Evolutionary conservation across 2,797 vertebrate species (phyloP).

Genomic region (Esox masquinongy): DNA sequence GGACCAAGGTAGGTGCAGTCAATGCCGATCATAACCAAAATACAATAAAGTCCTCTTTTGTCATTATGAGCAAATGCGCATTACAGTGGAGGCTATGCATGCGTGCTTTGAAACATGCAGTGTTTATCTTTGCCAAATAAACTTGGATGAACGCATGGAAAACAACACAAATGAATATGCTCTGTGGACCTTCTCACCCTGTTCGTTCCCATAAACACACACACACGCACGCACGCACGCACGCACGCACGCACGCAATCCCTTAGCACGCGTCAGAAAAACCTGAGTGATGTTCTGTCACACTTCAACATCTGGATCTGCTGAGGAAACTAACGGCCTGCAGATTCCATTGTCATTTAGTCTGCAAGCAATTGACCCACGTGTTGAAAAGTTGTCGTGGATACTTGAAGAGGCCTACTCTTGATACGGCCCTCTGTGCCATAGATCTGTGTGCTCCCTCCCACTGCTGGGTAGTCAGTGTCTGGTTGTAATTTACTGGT

Average conservation of each 20-base stretch:
- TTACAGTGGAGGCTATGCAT: constrained; percentile 53
- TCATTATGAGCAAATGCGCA: constrained; percentile 69
- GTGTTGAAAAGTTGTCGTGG: constrained; percentile 70
- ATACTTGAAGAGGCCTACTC: constrained; percentile 41
- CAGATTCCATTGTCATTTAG: constrained; percentile 67
- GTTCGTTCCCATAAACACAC: background rate
- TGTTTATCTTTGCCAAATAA: constrained; percentile 47
- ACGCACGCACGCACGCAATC: constrained; percentile 17
- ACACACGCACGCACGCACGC: constrained; percentile 7
- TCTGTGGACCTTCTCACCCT: background rate
- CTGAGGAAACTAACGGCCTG: constrained; percentile 62
- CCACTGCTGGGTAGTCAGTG: constrained; percentile 23
- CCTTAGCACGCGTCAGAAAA: constrained; percentile 45
- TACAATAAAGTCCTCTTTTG: constrained; percentile 74
- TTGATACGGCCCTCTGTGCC: constrained; percentile 44
- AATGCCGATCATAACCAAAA: constrained; percentile 75
- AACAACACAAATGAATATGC: constrained; percentile 28
- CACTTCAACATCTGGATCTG: constrained; percentile 73
- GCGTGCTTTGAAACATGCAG: constrained; percentile 48
- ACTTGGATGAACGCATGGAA: constrained; percentile 40
- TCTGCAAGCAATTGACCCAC: constrained; percentile 67
- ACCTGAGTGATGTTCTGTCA: constrained; percentile 51
- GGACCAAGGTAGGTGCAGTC: constrained; percentile 60
- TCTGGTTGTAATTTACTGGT: constrained; percentile 42
- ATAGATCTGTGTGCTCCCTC: constrained; percentile 59